A percentile compares a stretch with the other conserved stretches of the same genome.
Evolutionary conservation across 2,888 invertebrate species (phyloP).

Genomic region (Mycalesis mineus): DNA sequence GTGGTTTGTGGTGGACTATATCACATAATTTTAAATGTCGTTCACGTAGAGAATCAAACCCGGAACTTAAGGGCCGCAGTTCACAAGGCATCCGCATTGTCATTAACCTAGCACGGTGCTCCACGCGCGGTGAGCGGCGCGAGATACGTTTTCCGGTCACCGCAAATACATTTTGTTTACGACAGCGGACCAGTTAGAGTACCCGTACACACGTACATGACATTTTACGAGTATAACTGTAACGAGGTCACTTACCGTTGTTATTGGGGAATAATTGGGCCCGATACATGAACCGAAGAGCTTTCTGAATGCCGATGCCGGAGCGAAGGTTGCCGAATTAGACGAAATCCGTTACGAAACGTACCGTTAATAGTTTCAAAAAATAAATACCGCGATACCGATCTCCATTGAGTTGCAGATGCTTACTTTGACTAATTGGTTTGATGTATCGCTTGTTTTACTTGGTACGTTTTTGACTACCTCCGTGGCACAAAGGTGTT

Average conservation of each 20-base stretch:
- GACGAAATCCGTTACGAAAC: conserved; percentile 24
- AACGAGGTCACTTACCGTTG: conserved; percentile 69
- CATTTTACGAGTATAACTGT: conserved; percentile 65
- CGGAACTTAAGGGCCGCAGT: too few species aligned
- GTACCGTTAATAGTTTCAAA: conserved; percentile 22
- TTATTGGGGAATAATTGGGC: conserved; percentile 57
- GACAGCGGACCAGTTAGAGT: conserved; percentile 46
- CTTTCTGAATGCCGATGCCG: conserved; percentile 56
- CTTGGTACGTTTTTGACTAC: neutral
- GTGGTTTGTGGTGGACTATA: too few species aligned
- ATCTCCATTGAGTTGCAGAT: conserved; percentile 19
- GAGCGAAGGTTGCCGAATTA: conserved; percentile 47
- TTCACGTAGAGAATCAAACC: too few species aligned
- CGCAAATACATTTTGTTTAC: conserved; percentile 33
- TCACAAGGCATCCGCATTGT: too few species aligned
- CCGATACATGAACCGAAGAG: conserved; percentile 16
- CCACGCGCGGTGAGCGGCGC: neutral
- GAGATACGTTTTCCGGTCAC: conserved; percentile 32
- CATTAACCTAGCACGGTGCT: too few species aligned
- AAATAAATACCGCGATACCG: conserved; percentile 20
- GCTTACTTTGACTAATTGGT: conserved; percentile 21
- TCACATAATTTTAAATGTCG: too few species aligned
- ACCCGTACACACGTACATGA: conserved; percentile 57
- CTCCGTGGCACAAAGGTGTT: too few species aligned
- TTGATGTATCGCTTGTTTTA: conserved; percentile 18